Evolutionary conservation across 2,888 invertebrate genomes (phyloP).

Genomic region (Drosophila ustulata): DNA sequence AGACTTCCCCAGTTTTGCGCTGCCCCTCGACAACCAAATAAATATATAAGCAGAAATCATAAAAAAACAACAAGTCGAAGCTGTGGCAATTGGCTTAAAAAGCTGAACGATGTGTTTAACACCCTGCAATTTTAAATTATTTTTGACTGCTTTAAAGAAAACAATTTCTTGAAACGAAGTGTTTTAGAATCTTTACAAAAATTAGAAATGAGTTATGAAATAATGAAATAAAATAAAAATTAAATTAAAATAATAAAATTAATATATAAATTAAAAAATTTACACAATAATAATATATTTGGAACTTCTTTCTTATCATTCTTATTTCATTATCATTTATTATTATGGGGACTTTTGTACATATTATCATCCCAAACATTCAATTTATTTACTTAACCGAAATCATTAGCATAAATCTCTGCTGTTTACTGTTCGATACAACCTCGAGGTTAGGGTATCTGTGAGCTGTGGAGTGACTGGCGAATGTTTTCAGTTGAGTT

Average conservation of each 20-base stretch:
- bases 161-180: too few relatives aligned
- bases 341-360: not conserved
- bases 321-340: not conserved
- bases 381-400: not conserved
- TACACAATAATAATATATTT: too few relatives aligned
- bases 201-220: too few relatives aligned
- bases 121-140: constrained; percentile 3
- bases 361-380: not conserved
- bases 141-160: not conserved
- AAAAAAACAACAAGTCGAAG: not conserved
- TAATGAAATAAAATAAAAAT: too few relatives aligned
- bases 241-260: too few relatives aligned
- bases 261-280: too few relatives aligned
- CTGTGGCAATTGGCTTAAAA: not conserved
- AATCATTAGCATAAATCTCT: too few relatives aligned
- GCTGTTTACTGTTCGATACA: too few relatives aligned
- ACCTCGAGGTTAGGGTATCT: not conserved
- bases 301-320: not conserved
- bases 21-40: constrained; percentile 6
- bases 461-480: not conserved
- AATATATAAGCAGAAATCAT: constrained; percentile 8
- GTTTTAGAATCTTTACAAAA: too few relatives aligned
- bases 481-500: constrained; percentile 49
- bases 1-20: not conserved
- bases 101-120: not conserved